A percentile compares a stretch with the other conserved stretches of the same genome.
These are phyloP conservation scores for Physella acuta DNA, from an alignment of 1,140 invertebrate species.

Conservation along the genomic window DNA sequence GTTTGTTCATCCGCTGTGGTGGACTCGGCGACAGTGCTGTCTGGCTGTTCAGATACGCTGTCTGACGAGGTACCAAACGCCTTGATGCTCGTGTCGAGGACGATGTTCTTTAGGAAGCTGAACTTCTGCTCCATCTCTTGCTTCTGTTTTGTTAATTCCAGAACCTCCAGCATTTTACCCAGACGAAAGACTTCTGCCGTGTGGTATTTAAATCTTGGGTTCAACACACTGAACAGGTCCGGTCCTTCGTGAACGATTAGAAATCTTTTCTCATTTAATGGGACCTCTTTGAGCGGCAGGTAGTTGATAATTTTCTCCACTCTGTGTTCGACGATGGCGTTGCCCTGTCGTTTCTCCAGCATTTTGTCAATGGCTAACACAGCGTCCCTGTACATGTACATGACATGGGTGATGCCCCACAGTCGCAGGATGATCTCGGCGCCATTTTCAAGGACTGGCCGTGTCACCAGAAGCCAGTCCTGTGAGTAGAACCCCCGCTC, in stretches of 20 bases:
- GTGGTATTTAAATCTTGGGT: slow-evolving; percentile 9
- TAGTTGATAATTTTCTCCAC: slow-evolving; percentile 5
- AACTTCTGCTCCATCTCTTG: neutral
- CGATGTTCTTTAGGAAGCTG: neutral
- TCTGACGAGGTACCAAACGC: neutral
- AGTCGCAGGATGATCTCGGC: slow-evolving; percentile 12
- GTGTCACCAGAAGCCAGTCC: slow-evolving; percentile 10
- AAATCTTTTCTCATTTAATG: slow-evolving; percentile 6
- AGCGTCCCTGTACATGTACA: neutral
- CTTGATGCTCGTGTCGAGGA: neutral
- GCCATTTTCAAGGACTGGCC: slow-evolving; percentile 18
- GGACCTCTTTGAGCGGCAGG: slow-evolving; percentile 7
- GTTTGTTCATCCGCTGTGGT: neutral
- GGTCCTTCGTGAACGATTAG: slow-evolving; percentile 8
- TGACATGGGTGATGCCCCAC: slow-evolving; percentile 11
- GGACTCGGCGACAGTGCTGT: too few species aligned
- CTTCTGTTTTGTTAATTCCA: neutral
- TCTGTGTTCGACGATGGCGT: neutral
- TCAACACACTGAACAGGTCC: slow-evolving; percentile 8
- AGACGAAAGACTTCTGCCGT: slow-evolving; percentile 5
- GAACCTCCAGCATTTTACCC: neutral
- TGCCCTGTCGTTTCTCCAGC: neutral
- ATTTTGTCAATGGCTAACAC: neutral
- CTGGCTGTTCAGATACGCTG: too few species aligned
- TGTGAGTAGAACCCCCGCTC: slow-evolving; percentile 5